These are phyloP conservation scores for Sus cebifrons DNA, from an alignment of 2,797 vertebrate genomes.

Conservation along the genomic window DNA sequence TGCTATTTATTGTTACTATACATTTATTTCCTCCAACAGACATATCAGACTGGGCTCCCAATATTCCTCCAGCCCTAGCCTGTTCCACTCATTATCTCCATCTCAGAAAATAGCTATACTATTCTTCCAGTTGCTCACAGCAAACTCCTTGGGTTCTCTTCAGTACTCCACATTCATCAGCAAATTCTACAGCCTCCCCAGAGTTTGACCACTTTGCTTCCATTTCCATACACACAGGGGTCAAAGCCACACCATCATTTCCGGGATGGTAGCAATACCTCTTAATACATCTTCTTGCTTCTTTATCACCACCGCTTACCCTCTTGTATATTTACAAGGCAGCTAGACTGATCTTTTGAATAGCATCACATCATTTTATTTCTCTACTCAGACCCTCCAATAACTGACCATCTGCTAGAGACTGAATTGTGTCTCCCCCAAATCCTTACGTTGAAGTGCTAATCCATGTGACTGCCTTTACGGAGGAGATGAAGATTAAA, in stretches of 20 bases:
- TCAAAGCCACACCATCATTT: background rate
- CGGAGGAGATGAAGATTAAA: slow-evolving; percentile 14
- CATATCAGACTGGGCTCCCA: background rate
- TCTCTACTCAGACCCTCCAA: background rate
- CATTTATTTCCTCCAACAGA: slow-evolving; percentile 29
- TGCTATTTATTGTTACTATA: background rate
- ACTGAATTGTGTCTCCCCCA: background rate
- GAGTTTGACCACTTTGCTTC: background rate
- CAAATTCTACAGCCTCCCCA: slow-evolving; percentile 8
- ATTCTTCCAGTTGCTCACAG: background rate
- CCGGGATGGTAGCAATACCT: background rate
- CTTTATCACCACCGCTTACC: background rate
- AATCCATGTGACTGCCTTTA: background rate
- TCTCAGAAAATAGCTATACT: background rate
- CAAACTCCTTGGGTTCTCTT: background rate
- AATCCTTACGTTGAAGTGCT: background rate
- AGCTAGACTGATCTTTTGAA: background rate
- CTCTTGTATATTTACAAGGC: background rate
- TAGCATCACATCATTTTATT: background rate
- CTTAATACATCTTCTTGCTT: background rate
- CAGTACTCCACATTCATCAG: background rate
- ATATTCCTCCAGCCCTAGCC: background rate
- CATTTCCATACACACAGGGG: background rate
- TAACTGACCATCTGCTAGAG: background rate
- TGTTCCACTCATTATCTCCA: background rate